Evolutionary conservation across 2,113 vertebrate genomes (phyloP), one percentile per base, ranked within the genome.

Genomic region (Thermophis baileyi): DNA sequence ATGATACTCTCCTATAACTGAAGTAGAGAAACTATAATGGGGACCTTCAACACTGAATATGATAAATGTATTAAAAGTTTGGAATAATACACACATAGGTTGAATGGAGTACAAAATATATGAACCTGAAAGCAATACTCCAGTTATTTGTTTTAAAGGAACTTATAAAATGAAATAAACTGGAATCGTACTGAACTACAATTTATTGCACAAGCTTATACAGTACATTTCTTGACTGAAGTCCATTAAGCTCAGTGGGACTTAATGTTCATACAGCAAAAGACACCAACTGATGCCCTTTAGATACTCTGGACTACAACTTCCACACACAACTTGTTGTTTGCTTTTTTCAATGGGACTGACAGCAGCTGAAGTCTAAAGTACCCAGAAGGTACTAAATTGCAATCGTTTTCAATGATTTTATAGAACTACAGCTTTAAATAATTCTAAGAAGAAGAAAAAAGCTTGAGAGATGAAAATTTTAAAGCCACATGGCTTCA

Each of bases 1-100:
- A 95, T 55, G 35, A 93, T 81, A 93, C 88, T 88, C 86, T 93
- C 93, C 51, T 94, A 94, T 94, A 95, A 96, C 89, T 96, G 91
- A 96, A 94, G 89, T 91, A 94, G 89, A 27, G 22, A 92, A 96
- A 94, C 89, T 63, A 94, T 92, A 94, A 92, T 92, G 51, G n/a
- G 57, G 91, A 87, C 93, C 85, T 85, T 90, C 85, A 51, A 93
- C 53, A 40, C n/a, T 93, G 88, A 94, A 90, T 95, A 94, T 35
- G 92, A 95, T 85, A 9, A 35, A 94, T 85, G n/a, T 92, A 35
- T 94, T 95, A 94, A 95, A 60, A 94, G 44, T 92, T 51, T 94
- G 93, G 90, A 46, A 93, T 55, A 90, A 86, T 74, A 92, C 47
- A 88, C n/a, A 63, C 57, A 93, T 57, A 53, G 89, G 94, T 95